Base-by-base conservation (phyloP, 2,888 invertebrate genomes). In the Alcis repandata region DNA sequence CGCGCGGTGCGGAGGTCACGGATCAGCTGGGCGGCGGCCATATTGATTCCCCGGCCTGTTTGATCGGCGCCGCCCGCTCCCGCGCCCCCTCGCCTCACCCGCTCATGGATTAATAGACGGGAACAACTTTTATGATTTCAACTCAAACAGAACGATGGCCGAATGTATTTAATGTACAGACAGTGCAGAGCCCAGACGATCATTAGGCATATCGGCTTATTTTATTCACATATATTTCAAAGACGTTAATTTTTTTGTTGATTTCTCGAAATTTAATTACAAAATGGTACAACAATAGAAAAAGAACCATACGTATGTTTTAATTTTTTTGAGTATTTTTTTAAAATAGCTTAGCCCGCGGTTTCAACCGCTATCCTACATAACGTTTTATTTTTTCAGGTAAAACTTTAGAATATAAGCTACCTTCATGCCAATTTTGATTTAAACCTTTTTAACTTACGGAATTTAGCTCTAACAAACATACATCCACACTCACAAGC, bases 21-120 rank as follows among this genome's bases (percentile, higher is more conserved):
- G 92, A 92, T 92, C 92, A 92, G 92, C 92, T 91, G 91, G 92
- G 92, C 89, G 91, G 90, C 92, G 89, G 91, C 91, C 92, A 92
- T 92, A 92, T 92, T 92, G 92, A 92, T 92, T 92, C 92, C 87
- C 89, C 87, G 89, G 90, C 90, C 91, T 90, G 90, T 91, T 91
- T 91, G 92, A 91, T 91, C 91, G 90, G 90, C 88, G 87, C 87
- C 90, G 83, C 86, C 84, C 83, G 72, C 76, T 85, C 81, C 80
- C 85, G 78, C 83, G 76, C 79, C 79, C 74, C 78, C 71, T 72
- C 73, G 70, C 67, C 72, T 68, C 77, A 76, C 80, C 80, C 83
- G 80, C 82, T 80, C 84, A 80, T 85, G 89, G 91, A 91, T 92
- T 92, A 92, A 91, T 91, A 91, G 89, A 91, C 85, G 88, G 88